A percentile compares a stretch with the other conserved stretches of the same genome.
Evolutionary conservation across 2,797 vertebrate genomes (phyloP).

Genomic region (Oreortyx pictus): DNA sequence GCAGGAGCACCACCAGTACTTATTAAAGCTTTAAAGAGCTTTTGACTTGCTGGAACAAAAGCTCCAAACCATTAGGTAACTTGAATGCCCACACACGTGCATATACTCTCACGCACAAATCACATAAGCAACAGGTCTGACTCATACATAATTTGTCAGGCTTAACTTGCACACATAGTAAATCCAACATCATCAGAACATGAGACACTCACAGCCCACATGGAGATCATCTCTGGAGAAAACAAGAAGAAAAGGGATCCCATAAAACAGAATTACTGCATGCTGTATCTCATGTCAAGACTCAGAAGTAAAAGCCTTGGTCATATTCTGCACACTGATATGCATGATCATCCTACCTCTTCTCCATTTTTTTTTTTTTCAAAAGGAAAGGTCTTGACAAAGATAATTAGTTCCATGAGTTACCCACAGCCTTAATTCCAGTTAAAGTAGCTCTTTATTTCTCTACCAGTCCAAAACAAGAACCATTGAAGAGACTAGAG

Average conservation of each 20-base stretch:
- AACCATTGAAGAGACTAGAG: background rate
- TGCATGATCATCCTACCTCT: background rate
- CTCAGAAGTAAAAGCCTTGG: background rate
- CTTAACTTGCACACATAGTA: background rate
- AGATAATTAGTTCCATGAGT: background rate
- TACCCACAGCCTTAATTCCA: background rate
- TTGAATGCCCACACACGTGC: rapidly evolving
- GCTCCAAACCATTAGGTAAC: background rate
- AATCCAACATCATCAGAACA: background rate
- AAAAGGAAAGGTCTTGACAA: background rate
- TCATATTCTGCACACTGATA: background rate
- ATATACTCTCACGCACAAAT: rapidly evolving
- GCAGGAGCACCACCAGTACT: background rate
- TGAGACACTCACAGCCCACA: rapidly evolving
- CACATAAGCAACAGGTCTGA: background rate
- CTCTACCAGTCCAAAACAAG: background rate
- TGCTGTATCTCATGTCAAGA: background rate
- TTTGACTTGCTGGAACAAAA: background rate
- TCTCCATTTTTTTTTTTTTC: background rate
- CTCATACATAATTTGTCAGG: background rate
- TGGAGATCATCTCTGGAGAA: background rate
- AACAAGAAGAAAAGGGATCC: background rate
- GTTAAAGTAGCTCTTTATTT: background rate
- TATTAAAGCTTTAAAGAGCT: background rate
- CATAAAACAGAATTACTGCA: background rate